Conservation (phyloP, 2,113 vertebrate species). For the human (Homo sapiens) region GRCh38 chr19:35867501-35868000, state of each 20-base stretch:
- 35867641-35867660: neutral
- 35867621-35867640: neutral
- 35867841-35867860: neutral
- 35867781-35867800: neutral
- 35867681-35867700: too few species aligned
- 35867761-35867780: neutral
- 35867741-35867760: neutral
- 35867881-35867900: neutral
- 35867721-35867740: neutral
- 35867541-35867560: too few species aligned
- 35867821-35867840: neutral
- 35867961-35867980: neutral
- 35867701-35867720: neutral
- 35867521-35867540: too few species aligned
- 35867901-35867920: neutral
- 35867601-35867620: neutral
- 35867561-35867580: too few species aligned
- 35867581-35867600: too few species aligned
- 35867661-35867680: neutral
- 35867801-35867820: neutral
- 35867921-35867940: neutral
- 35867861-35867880: neutral
- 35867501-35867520: too few species aligned
- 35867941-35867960: neutral
- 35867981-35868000: neutral